A percentile compares a stretch with the other conserved stretches of the same genome.
These are phyloP conservation scores for Dysmachus trigonus DNA, from an alignment of 2,888 invertebrate genomes.

Conservation along the genomic window DNA sequence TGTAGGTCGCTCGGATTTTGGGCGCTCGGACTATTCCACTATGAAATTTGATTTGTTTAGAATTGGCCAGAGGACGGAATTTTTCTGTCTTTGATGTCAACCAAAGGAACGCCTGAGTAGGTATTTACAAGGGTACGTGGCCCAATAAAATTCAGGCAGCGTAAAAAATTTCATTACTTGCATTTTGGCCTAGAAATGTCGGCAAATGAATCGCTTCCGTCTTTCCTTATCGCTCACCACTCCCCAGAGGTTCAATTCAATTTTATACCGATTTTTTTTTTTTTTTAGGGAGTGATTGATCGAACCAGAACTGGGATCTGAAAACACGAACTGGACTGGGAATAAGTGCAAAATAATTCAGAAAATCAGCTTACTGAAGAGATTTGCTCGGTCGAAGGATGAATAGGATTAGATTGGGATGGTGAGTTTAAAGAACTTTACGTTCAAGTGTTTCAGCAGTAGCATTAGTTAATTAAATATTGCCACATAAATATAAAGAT, in stretches of 20 bases:
- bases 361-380: not conserved
- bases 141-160: conserved; percentile 9
- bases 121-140: conserved; percentile 16
- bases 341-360: not conserved
- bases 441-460: not conserved
- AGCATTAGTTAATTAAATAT: not conserved
- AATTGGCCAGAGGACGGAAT: conserved; percentile 27
- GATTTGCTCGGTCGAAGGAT: not conserved
- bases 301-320: not conserved
- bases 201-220: not conserved
- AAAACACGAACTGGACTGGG: not conserved
- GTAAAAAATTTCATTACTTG: conserved; percentile 23
- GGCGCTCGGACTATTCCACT: not conserved
- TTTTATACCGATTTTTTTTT: not conserved
- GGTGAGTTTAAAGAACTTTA: not conserved
- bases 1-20: not conserved
- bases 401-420: not conserved
- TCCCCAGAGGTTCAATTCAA: not conserved
- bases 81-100: conserved; percentile 35
- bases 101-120: not conserved
- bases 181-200: conserved; percentile 13
- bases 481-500: not conserved
- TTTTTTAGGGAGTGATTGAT: not conserved
- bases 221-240: not conserved
- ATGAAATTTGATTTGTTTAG: conserved; percentile 37